Percentiles rank a stretch among this genome's conserved stretches.
These are phyloP conservation scores for Masnerella sp. DNA, from an alignment of 2,888 invertebrate species.

Conservation along the genomic window DNA sequence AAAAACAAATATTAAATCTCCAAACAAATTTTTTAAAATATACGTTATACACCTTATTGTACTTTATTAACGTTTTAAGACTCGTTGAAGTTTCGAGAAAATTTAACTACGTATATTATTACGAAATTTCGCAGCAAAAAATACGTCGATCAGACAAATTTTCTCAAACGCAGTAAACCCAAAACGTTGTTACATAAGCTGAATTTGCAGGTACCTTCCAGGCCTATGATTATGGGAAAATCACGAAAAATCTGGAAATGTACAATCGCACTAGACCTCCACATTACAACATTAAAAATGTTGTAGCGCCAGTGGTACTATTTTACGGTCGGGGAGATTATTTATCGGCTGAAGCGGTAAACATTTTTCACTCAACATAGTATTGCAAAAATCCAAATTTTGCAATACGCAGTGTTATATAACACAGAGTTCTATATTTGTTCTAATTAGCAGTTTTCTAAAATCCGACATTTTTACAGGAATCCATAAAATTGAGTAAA, in stretches of 20 bases:
- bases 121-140: no score
- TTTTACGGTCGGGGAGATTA: slow-evolving; percentile 64
- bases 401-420: background rate
- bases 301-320: slow-evolving; percentile 63
- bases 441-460: no score
- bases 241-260: slow-evolving; percentile 52
- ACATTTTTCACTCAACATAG: background rate
- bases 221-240: slow-evolving; percentile 61
- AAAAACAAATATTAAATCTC: no score
- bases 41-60: no score
- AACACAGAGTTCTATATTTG: no score
- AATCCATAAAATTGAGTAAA: slow-evolving; percentile 20
- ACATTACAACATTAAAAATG: slow-evolving; percentile 61
- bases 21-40: no score
- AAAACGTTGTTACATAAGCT: background rate
- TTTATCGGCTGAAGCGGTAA: slow-evolving; percentile 39
- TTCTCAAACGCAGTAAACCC: no score
- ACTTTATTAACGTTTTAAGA: no score
- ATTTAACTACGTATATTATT: no score
- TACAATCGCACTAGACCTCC: slow-evolving; percentile 60
- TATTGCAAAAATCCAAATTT: no score
- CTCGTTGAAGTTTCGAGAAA: no score
- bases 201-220: slow-evolving; percentile 60
- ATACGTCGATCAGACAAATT: background rate
- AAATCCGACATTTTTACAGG: no score